Evolutionary conservation across 2,113 vertebrate species (phyloP), one percentile per base, ranked within the genome.

Genomic region (Butorides virescens): DNA sequence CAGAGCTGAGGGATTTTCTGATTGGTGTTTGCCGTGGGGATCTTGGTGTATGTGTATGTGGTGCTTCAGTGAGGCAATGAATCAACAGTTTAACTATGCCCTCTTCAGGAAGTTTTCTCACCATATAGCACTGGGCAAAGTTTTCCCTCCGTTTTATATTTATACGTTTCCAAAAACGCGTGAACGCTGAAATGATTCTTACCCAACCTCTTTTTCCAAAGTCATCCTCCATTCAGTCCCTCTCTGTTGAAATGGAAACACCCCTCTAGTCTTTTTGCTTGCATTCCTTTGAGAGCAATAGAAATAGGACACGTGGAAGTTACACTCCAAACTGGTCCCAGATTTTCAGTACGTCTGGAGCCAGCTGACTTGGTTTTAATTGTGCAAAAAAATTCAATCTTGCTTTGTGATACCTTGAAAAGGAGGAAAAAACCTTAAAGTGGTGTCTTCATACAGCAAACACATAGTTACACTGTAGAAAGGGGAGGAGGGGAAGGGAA

Each of bases 81-180:
- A 85, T 95, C 95, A 97, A 96, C 95, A 91, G 91, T 97, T 96
- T 95, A 95, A 95, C 92, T 96, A 27, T 89, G 93, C 95, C 96
- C 96, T 97, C 96, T 96, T 96, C 93, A 96, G 93, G 92, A 96
- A 92, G 92, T 95, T 96, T 95, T 58, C 44, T 90, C 62, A 61
- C 76, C 37, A 16, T 67, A 70, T 58, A 85, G 32, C 59, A 56
- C 66, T 1, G 23, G 87, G 20, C 70, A 53, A 92, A 76, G 71
- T 95, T 91, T 96, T 95, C 79, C 4, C 23, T 63, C 56, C 47
- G 19, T n/a, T 92, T 59, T 82, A 59, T 95, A 59, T 95, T 58
- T 56, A 9, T 52, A 62, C 1, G 9, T 80, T 94, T 92, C 42
- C 58, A 82, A 88, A 91, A 36, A 63, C 19, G 13, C 3, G 0